Evolutionary conservation across 2,113 vertebrate genomes (phyloP).

Genomic region (Atherinomorus stipes): DNA sequence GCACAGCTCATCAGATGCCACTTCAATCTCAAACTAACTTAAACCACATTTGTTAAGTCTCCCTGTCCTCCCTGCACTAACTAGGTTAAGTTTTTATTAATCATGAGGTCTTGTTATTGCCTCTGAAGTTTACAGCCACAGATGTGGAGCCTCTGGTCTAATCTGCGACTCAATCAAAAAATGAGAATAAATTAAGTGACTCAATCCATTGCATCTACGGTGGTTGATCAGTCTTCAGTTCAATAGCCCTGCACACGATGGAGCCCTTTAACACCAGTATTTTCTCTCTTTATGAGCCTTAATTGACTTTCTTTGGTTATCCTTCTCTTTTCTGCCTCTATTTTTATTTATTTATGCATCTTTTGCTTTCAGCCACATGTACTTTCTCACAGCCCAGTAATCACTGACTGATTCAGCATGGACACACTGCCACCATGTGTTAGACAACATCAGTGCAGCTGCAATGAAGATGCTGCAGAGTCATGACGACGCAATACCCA

Average conservation of each 20-base stretch:
- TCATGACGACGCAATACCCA: constrained; percentile 19
- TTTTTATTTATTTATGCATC: neutral
- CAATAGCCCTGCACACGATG: neutral
- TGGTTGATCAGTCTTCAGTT: neutral
- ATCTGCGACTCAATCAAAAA: constrained; percentile 13
- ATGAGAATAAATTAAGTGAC: constrained; percentile 9
- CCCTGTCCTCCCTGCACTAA: no score
- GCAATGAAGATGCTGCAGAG: constrained; percentile 42
- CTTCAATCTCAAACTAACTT: neutral
- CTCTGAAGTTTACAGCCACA: neutral
- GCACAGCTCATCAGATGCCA: no score
- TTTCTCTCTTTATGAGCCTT: constrained; percentile 10
- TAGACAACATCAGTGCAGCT: constrained; percentile 47
- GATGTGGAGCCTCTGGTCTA: neutral
- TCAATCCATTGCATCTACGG: neutral
- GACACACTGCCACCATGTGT: constrained; percentile 77
- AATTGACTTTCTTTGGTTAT: constrained; percentile 27
- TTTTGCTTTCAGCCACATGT: constrained; percentile 11
- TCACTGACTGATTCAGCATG: constrained; percentile 25
- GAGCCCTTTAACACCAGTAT: neutral
- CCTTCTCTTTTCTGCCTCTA: constrained; percentile 13
- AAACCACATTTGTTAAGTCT: neutral
- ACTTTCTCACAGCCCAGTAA: constrained; percentile 28
- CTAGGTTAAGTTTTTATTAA: neutral
- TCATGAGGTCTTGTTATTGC: constrained; percentile 5